These are phyloP conservation scores for Thalassarche chlororhynchos DNA, from an alignment of 2,113 vertebrate species.

Conservation along the genomic window DNA sequence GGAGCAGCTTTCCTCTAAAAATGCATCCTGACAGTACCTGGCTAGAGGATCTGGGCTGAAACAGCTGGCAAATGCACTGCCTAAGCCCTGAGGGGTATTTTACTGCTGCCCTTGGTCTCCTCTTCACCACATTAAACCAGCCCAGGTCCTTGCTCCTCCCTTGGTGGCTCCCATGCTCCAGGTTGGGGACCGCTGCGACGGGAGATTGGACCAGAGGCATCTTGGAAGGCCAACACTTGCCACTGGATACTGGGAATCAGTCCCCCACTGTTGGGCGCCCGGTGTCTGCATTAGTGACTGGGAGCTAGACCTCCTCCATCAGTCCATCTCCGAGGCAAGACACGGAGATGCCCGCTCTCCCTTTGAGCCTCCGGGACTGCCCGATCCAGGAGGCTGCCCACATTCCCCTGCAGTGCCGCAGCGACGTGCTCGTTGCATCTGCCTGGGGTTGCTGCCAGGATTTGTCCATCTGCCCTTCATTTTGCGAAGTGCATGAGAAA, in stretches of 20 bases:
- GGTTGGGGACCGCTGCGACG: fast-evolving
- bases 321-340: fast-evolving
- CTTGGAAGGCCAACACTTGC: not conserved
- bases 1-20: not conserved
- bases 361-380: not conserved
- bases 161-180: fast-evolving
- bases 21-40: not conserved
- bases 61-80: not conserved
- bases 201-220: not conserved
- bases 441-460: not conserved
- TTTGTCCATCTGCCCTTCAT: not conserved
- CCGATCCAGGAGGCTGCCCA: not conserved
- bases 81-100: not conserved
- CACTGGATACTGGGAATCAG: not conserved
- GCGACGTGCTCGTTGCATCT: fast-evolving
- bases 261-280: not conserved
- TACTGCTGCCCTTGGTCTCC: not conserved
- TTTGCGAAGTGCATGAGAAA: not conserved
- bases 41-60: not conserved
- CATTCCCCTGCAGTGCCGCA: fast-evolving
- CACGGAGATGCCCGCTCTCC: not conserved
- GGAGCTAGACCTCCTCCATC: not conserved
- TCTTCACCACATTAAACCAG: not conserved
- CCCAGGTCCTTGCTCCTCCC: not conserved
- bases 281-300: not conserved